Base-by-base conservation (phyloP, 37 sponge, comb jelly and placozoan species). In the Axinella damicornis region DNA sequence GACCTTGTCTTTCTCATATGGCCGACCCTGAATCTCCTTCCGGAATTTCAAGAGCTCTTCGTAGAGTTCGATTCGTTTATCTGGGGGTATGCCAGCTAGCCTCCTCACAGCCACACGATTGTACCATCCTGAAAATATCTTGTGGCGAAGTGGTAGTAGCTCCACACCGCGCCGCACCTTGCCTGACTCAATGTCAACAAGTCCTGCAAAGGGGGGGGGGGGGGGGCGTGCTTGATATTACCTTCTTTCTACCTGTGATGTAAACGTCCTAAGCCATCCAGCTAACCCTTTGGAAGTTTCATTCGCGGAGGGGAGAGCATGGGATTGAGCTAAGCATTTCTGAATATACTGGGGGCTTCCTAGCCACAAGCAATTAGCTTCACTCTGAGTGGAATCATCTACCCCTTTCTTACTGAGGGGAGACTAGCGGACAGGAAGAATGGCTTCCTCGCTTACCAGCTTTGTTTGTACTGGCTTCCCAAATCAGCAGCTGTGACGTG, bases 111-210 rank as follows among this genome's bases (percentile, higher is more conserved):
- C 95, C 0, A 91, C 91, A 2, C 82, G 55, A 41, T 86, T 61
- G 53, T 94, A 94, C 91, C 91, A 94, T 35, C 95, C 95, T 64
- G 92, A 91, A 73, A 84, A 94, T 38, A 94, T 76, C 74, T 94
- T 94, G 33, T 74, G 63, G 27, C 65, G 36, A 11, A 94, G 79
- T 34, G 95, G 95, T 2, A 91, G 73, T 0, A 94, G 71, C 65
- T 94, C 91, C 1, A 94, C 95, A 16, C 95, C 95, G 20, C 73
- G 73, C 46, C 69, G 57, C 20, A 88, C 91, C 24, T 65, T 61
- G 67, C 95, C 95, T 13, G 81, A 62, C 60, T 84, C 85, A 28
- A 94, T 65, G 58, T 94, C 95, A 9, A 92, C 93, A 22, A 88
- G 69, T 40, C 85, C 93, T 91, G 71, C 20, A 52, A 36, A 34